Percentiles rank a stretch among this genome's conserved stretches.
phyloP scores from a whole-genome alignment of 1,140 invertebrate genomes.

The Acyrthosiphon pisum region DNA sequence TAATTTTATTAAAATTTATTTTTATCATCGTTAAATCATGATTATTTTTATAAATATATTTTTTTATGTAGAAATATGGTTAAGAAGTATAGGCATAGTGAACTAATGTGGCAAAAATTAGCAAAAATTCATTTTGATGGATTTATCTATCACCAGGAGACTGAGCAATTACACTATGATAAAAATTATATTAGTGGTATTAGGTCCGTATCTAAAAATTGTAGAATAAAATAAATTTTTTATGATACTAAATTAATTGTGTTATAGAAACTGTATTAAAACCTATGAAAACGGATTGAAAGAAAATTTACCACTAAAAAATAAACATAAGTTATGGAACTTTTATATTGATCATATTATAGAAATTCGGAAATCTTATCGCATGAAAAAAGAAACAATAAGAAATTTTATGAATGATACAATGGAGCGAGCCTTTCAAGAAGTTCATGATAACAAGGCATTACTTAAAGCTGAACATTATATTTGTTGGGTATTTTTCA shows the following conservation, averaged over 20 bases:
- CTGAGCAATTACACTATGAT: conserved; percentile 40
- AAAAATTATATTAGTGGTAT: conserved; percentile 45
- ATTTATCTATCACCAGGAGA: conserved; percentile 32
- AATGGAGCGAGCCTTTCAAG: conserved; percentile 47
- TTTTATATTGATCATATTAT: conserved; percentile 46
- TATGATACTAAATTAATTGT: not conserved
- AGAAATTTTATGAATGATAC: conserved; percentile 52
- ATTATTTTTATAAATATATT: not conserved
- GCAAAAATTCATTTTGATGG: conserved; percentile 53
- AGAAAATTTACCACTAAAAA: conserved; percentile 34
- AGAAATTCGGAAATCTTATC: conserved; percentile 48
- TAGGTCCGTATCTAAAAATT: not conserved
- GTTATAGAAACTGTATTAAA: conserved; percentile 44
- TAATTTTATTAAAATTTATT: not conserved
- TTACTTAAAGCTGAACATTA: conserved; percentile 38
- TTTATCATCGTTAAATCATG: not conserved
- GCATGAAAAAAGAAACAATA: conserved; percentile 53
- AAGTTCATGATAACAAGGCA: conserved; percentile 34
- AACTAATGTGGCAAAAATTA: conserved; percentile 50
- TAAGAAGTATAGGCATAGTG: conserved; percentile 35
- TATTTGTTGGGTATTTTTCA: conserved; percentile 23
- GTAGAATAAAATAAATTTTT: not conserved
- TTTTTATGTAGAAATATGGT: conserved; percentile 46
- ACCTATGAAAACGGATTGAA: conserved; percentile 27
- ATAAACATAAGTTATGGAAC: conserved; percentile 51